Evolutionary conservation across 64 coral and sea anemone species (phyloP), one percentile per base, ranked within the genome.

Genomic region (Montipora sp.): DNA sequence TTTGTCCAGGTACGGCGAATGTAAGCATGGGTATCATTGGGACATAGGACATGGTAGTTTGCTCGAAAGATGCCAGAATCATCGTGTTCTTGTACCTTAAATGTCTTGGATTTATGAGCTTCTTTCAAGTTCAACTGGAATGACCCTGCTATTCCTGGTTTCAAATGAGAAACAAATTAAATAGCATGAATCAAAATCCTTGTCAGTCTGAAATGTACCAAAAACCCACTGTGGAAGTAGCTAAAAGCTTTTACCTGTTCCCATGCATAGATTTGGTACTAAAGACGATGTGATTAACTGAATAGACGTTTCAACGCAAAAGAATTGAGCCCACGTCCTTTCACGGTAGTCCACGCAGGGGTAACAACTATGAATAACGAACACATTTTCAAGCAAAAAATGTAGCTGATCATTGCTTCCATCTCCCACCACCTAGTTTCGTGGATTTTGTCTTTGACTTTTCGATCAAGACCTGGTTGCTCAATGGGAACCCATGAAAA

Each of bases 31-130:
- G 93, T 93, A 10, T 86, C 58, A 44, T 95, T 95, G 21, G 48
- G 8, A 11, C 75, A 72, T 5, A 77, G 50, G 6, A 92, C 93
- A 1, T 71, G 87, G 80, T 98, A 98, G 2, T 47, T 87, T n/a
- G 96, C 69, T 48, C 49, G 77, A 59, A 93, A 95, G 13, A 98
- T 83, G 10, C 96, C 96, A 1, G 96, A 98, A 75, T 98, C 96
- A 48, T 98, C 96, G 46, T 93, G 87, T 73, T 98, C 96, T 83
- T 88, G 47, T 5, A 84, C 87, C 23, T 36, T 22, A 49, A 80
- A 90, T 2, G n/a, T 70, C n/a, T 18, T 83, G 47, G 14, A 46
- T 3, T 24, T 78, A 43, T 78, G 24, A 19, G 77, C 77, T 18
- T 73, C 63, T 19, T 90, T 75, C 13, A 95, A 77, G 10, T 90